Conservation (phyloP, 2,113 vertebrate genomes). For the Burhinus oedicnemus region DNA sequence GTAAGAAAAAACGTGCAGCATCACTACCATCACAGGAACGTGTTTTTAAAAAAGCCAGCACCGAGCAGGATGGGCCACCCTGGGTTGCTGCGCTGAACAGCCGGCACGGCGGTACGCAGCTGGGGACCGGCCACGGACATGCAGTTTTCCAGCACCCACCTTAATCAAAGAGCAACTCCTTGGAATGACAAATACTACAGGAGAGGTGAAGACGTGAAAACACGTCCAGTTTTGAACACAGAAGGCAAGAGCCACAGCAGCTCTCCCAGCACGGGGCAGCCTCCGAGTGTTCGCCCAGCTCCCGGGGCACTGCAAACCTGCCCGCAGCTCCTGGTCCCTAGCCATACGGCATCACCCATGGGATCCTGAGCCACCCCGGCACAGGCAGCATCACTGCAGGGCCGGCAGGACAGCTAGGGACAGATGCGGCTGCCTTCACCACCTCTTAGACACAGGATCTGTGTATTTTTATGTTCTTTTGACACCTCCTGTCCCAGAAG, state of each 20-base stretch:
- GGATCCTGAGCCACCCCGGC: not conserved
- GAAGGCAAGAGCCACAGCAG: not conserved
- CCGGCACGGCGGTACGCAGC: not conserved
- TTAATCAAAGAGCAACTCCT: not conserved
- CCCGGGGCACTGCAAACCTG: accelerated
- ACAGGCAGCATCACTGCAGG: not conserved
- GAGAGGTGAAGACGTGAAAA: not conserved
- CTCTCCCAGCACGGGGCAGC: not conserved
- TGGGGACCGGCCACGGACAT: accelerated
- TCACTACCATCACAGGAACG: not conserved
- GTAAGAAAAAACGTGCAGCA: not conserved
- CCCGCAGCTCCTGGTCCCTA: too few relatives aligned
- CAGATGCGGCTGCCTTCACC: not conserved
- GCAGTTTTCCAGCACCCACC: not conserved
- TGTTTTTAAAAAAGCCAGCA: not conserved
- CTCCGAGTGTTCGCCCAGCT: too few relatives aligned
- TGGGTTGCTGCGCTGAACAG: too few relatives aligned
- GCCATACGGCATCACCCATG: not conserved
- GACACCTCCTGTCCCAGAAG: not conserved
- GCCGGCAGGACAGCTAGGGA: not conserved
- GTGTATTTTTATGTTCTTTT: not conserved
- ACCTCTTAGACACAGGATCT: accelerated
- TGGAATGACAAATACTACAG: accelerated
- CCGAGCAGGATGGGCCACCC: not conserved
- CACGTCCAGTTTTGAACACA: accelerated